A percentile compares a stretch with the other conserved stretches of the same genome.
These are phyloP conservation scores for Mystacornis crossleyi DNA, from an alignment of 2,113 vertebrate genomes.

Conservation along the genomic window DNA sequence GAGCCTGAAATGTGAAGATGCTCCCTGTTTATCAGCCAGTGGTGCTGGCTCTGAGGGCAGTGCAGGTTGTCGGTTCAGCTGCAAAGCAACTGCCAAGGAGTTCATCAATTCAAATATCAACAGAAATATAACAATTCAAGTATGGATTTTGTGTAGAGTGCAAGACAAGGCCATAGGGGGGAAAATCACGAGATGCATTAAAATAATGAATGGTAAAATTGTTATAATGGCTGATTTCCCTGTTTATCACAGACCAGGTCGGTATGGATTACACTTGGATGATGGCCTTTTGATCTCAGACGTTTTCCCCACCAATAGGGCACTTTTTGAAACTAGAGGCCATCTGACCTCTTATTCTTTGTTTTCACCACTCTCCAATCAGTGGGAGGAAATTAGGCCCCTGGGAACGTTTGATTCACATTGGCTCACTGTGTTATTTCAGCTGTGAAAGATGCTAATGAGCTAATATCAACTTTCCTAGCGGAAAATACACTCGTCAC, in stretches of 20 bases:
- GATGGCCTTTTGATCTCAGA: slow-evolving; percentile 13
- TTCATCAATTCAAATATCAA: not conserved
- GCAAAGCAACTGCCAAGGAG: not conserved
- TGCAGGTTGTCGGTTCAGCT: not conserved
- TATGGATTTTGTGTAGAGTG: not conserved
- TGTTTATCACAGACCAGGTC: not conserved
- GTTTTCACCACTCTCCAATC: slow-evolving; percentile 63
- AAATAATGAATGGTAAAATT: not conserved
- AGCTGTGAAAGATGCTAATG: slow-evolving; percentile 71
- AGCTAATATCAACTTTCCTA: slow-evolving; percentile 62
- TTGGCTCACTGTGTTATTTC: slow-evolving; percentile 62
- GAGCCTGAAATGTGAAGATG: not conserved
- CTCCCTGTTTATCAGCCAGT: not conserved
- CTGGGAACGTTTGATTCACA: slow-evolving; percentile 7
- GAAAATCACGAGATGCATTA: not conserved
- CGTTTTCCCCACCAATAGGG: not conserved
- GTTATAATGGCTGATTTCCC: not conserved
- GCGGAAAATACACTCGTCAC: not conserved
- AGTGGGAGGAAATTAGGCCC: slow-evolving; percentile 48
- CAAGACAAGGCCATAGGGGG: not conserved
- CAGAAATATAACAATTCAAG: not conserved
- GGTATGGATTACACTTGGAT: not conserved
- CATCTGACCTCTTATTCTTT: slow-evolving; percentile 46
- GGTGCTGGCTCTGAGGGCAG: not conserved
- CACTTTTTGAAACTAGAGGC: slow-evolving; percentile 30